These are phyloP conservation scores for Erpetoichthys calabaricus DNA, from an alignment of 2,797 vertebrate genomes.

Conservation along the genomic window DNA sequence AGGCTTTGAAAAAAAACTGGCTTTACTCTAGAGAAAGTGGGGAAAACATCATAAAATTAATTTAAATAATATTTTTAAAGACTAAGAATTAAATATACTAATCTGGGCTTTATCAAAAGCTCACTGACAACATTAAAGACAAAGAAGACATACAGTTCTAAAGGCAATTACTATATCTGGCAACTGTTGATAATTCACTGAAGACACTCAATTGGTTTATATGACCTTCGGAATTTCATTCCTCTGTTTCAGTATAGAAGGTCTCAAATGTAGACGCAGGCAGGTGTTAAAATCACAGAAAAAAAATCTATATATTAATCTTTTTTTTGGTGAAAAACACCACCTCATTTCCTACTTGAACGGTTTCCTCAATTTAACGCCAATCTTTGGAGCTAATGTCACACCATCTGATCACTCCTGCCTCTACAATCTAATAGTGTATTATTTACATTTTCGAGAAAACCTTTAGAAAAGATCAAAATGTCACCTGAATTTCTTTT, in stretches of 20 bases:
- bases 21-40: too few species aligned
- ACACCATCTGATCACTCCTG: slow-evolving; percentile 52
- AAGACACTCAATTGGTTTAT: background rate
- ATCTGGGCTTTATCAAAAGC: too few species aligned
- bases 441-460: slow-evolving; percentile 40
- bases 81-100: too few species aligned
- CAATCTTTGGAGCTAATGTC: slow-evolving; percentile 60
- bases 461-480: slow-evolving; percentile 34
- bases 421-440: slow-evolving; percentile 33
- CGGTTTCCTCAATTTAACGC: slow-evolving; percentile 71
- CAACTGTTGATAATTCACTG: too few species aligned
- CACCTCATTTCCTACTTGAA: slow-evolving; percentile 45
- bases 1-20: too few species aligned
- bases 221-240: background rate
- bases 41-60: too few species aligned
- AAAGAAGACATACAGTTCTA: too few species aligned
- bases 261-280: slow-evolving; percentile 10
- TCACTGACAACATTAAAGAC: too few species aligned
- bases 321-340: slow-evolving; percentile 28
- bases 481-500: slow-evolving; percentile 28
- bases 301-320: slow-evolving; percentile 59
- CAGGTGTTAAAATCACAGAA: slow-evolving; percentile 35
- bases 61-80: too few species aligned
- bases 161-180: too few species aligned
- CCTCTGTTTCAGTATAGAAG: background rate